These are phyloP conservation scores for Metaphire vulgaris DNA, from an alignment of 1,140 invertebrate species.

Conservation along the genomic window DNA sequence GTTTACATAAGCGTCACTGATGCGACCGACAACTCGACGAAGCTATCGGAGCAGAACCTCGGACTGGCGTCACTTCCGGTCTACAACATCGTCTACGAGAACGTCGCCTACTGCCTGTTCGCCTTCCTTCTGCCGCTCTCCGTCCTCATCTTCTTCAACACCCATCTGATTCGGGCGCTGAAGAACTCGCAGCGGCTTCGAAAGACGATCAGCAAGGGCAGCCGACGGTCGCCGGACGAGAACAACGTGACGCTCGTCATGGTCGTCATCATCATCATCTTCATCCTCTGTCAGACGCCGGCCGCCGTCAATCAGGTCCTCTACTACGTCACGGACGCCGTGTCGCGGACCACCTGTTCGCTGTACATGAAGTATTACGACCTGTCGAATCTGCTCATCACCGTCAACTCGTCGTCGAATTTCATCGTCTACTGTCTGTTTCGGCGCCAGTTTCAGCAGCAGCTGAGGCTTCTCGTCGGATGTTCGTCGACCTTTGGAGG, in stretches of 20 bases:
- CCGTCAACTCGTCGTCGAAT: slow-evolving; percentile 28
- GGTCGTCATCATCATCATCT: slow-evolving; percentile 29
- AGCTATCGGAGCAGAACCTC: not conserved
- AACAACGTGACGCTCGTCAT: slow-evolving; percentile 28
- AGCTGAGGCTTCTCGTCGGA: slow-evolving; percentile 3
- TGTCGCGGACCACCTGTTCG: slow-evolving; percentile 9
- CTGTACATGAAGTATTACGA: slow-evolving; percentile 24
- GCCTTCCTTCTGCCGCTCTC: slow-evolving; percentile 28
- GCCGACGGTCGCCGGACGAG: slow-evolving; percentile 7
- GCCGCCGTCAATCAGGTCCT: slow-evolving; percentile 25
- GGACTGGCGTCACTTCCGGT: slow-evolving; percentile 21
- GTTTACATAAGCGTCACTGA: not conserved
- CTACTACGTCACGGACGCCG: not conserved
- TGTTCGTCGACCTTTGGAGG: not conserved
- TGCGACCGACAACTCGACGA: not conserved
- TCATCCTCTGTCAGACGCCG: slow-evolving; percentile 29
- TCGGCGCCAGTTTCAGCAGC: slow-evolving; percentile 27
- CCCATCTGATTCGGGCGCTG: slow-evolving; percentile 18
- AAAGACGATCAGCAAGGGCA: not conserved
- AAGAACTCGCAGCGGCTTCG: slow-evolving; percentile 21
- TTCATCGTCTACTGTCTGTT: slow-evolving; percentile 31
- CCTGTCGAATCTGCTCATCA: slow-evolving; percentile 29
- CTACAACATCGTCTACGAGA: slow-evolving; percentile 32
- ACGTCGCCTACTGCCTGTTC: slow-evolving; percentile 29
- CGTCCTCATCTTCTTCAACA: slow-evolving; percentile 30